Evolutionary conservation across 1,140 invertebrate species (phyloP).

Genomic region (Periplaneta americana): DNA sequence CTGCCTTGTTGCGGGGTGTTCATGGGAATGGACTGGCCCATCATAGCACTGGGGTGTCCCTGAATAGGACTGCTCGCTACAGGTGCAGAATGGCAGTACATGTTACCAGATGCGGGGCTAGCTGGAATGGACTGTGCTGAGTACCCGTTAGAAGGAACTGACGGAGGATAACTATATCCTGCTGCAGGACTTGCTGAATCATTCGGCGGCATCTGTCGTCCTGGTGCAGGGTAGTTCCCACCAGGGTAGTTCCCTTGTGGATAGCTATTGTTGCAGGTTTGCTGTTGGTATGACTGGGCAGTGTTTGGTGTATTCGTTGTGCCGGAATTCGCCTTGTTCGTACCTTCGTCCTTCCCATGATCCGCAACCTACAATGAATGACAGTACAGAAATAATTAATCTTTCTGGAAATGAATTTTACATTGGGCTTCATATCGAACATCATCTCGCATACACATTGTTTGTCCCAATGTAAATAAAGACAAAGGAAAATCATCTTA

Average conservation of each 20-base stretch:
- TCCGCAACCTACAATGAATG: neutral
- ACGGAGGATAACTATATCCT: neutral
- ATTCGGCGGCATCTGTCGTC: neutral
- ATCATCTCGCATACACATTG: too few relatives aligned
- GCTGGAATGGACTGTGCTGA: neutral
- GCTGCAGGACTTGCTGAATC: neutral
- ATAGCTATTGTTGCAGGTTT: neutral
- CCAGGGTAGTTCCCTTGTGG: neutral
- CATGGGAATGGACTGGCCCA: neutral
- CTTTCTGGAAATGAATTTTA: too few relatives aligned
- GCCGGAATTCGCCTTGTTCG: neutral
- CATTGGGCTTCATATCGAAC: too few relatives aligned
- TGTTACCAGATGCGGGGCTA: neutral
- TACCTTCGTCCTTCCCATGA: neutral
- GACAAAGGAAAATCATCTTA: too few relatives aligned
- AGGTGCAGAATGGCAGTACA: neutral
- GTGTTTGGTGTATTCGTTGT: neutral
- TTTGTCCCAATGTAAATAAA: too few relatives aligned
- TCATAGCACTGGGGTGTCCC: constrained; percentile 30
- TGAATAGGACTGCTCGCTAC: constrained; percentile 35
- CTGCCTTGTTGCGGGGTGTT: constrained; percentile 34
- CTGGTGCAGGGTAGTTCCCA: neutral
- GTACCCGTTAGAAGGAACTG: neutral
- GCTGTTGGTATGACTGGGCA: neutral
- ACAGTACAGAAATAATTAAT: too few relatives aligned